phyloP scores from a whole-genome alignment of 2,888 invertebrate species.

The Drosophila monieri region DNA sequence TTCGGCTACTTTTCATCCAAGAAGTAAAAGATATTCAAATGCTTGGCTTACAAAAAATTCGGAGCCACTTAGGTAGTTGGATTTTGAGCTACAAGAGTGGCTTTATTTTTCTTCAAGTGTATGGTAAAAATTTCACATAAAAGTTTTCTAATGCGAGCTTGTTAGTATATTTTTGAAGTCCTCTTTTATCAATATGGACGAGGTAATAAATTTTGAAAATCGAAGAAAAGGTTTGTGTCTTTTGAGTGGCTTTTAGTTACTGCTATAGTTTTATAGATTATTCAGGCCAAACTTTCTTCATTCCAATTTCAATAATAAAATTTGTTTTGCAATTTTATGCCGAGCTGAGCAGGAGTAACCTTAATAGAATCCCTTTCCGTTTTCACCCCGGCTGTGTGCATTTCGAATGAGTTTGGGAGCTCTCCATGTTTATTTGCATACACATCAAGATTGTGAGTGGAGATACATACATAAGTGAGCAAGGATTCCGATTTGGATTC shows the following conservation, averaged over 20 bases:
- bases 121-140: background rate
- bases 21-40: conserved; percentile 34
- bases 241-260: conserved; percentile 22
- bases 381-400: conserved; percentile 21
- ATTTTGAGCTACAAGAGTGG: no score
- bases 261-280: conserved; percentile 4
- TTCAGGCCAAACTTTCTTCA: conserved; percentile 42
- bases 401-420: conserved; percentile 19
- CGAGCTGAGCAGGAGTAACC: conserved; percentile 57
- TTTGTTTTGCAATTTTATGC: conserved; percentile 73
- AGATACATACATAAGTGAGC: conserved; percentile 39
- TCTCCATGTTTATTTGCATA: conserved; percentile 50
- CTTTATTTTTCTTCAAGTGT: background rate
- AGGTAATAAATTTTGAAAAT: conserved; percentile 34
- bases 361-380: conserved; percentile 33
- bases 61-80: no score
- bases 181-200: conserved; percentile 13
- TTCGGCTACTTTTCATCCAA: conserved; percentile 1
- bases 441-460: conserved; percentile 32
- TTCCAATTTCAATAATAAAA: conserved; percentile 76
- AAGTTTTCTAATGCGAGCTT: background rate
- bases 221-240: conserved; percentile 20
- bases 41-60: background rate
- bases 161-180: background rate
- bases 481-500: conserved; percentile 21